Conservation (phyloP, 2,113 vertebrate species). For the Labrus mixtus region DNA sequence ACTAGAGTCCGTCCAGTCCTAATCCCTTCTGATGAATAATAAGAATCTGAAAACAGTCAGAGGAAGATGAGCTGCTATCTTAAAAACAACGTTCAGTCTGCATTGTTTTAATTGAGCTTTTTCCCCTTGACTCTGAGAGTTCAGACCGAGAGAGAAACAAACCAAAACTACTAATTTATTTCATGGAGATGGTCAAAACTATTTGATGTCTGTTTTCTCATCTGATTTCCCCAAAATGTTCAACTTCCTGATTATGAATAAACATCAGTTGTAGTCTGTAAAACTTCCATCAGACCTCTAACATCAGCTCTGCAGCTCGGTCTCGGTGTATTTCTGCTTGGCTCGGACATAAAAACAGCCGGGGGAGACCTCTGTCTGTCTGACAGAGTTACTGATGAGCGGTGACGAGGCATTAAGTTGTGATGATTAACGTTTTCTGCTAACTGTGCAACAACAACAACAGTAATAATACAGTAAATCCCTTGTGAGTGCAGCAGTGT, state of each 20-base stretch:
- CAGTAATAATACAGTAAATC: conserved; percentile 3
- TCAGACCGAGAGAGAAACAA: no score
- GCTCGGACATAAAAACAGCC: conserved; percentile 34
- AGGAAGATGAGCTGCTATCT: background rate
- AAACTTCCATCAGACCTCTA: background rate
- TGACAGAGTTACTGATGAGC: conserved; percentile 33
- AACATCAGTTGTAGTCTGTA: background rate
- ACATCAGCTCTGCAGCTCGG: conserved; percentile 28
- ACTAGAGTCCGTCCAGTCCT: background rate
- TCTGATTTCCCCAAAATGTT: background rate
- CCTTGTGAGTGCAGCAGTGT: conserved; percentile 1
- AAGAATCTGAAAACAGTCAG: background rate
- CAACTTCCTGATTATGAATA: background rate
- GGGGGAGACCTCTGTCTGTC: conserved; percentile 5
- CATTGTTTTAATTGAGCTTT: background rate
- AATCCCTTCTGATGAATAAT: no score
- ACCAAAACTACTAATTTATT: no score
- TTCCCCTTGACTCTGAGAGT: no score
- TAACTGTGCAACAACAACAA: conserved; percentile 34
- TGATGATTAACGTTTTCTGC: conserved; percentile 31
- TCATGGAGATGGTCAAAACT: no score
- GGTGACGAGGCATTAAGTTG: conserved; percentile 15
- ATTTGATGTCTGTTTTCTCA: no score
- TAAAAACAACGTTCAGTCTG: background rate
- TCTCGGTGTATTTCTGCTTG: conserved; percentile 16